Evolutionary conservation across 2,113 vertebrate species (phyloP).

Genomic region (Notiomystis cincta): DNA sequence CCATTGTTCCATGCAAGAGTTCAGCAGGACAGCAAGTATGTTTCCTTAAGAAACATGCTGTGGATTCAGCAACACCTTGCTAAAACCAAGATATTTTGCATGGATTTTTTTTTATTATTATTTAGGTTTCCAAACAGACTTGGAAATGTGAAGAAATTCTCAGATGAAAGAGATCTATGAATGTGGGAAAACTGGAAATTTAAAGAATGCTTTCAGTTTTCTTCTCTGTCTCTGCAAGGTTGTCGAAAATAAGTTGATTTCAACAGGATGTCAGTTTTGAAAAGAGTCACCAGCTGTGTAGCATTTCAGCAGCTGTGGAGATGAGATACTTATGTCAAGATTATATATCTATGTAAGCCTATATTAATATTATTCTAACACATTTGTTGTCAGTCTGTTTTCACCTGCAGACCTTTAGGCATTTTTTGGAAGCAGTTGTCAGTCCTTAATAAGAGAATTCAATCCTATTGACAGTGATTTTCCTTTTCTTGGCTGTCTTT

Average conservation of each 20-base stretch:
- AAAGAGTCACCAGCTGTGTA: neutral
- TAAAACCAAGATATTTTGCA: neutral
- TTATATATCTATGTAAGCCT: neutral
- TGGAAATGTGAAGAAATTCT: neutral
- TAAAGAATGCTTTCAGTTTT: neutral
- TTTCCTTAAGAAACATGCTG: neutral
- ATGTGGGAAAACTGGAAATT: neutral
- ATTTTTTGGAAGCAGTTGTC: neutral
- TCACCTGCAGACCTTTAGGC: neutral
- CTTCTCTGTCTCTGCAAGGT: neutral
- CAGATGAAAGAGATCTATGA: neutral
- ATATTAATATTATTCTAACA: neutral
- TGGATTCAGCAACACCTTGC: neutral
- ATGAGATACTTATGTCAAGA: neutral
- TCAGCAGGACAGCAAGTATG: neutral
- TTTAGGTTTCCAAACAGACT: neutral
- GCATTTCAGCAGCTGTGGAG: neutral
- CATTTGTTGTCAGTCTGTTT: neutral
- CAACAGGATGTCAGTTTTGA: neutral
- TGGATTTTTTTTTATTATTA: neutral
- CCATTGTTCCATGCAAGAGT: neutral
- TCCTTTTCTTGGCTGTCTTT: neutral
- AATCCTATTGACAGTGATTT: neutral
- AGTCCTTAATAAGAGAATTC: neutral
- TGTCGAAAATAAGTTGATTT: neutral